Base-by-base conservation (phyloP, 2,113 vertebrate genomes). In the Illadopsis cleaveri region DNA sequence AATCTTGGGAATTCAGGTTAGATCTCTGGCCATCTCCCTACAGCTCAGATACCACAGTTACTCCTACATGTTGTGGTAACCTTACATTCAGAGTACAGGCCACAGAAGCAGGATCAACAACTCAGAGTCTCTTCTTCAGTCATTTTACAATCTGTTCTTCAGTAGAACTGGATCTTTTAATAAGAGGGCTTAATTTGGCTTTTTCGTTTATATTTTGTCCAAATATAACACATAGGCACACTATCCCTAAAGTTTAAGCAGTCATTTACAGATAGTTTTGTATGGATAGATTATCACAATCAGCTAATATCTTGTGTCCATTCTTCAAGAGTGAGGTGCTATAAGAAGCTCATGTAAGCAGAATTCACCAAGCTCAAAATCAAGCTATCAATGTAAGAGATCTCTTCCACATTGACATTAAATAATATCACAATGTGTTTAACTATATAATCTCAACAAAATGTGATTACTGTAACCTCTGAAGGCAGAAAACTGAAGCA, bases 51-150 rank as follows among this genome's bases (percentile, higher is more conserved):
- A 30, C 18, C 22, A 35, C 47, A 15, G 18, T n/a, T 22, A 47
- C 4, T 37, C 35, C 66, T 64, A 24, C 11, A 5, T 2, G 4
- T 1, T 2, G 31, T 30, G 80, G 31, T 31, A 65, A 35, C 0
- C 1, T 47, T 40, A 11, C 17, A 28, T 65, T 90, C 80, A 71
- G 21, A 33, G 22, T 38, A 47, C 9, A 9, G 50, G 35, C 51
- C 14, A 33, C 25, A n/a, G 58, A 72, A 85, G 31, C 20, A 80
- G 30, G 35, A 69, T 42, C 25, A 48, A 69, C 5, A 61, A 5
- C 15, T 58, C 31, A 2, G 37, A 62, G 13, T 47, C 15, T 71
- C 62, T 82, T 69, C 30, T 47, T 80, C 13, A 23, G 12, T 77
- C 13, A 44, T 72, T 90, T 50, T 54, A 33, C 45, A 58, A 21